phyloP scores from a whole-genome alignment of 2,797 vertebrate species.

The Diceros bicornis region DNA sequence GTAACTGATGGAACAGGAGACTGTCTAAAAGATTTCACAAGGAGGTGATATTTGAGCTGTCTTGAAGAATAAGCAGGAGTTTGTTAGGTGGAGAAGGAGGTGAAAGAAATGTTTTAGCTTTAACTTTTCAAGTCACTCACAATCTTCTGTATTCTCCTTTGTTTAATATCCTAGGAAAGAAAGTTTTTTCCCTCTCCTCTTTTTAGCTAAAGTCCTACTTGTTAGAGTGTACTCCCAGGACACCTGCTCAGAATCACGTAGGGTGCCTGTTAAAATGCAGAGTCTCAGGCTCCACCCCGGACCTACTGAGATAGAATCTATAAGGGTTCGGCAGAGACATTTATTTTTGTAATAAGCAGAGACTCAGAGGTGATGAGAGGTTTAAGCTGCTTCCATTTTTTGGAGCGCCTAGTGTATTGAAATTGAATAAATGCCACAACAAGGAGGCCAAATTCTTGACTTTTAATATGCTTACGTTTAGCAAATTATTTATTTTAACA shows the following conservation, averaged over 20 bases:
- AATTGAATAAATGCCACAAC: not conserved
- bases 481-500: not conserved
- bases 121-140: not conserved
- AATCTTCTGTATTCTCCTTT: not conserved
- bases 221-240: not conserved
- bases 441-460: not conserved
- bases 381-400: not conserved
- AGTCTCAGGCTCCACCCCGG: not conserved
- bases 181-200: not conserved
- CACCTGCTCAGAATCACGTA: not conserved
- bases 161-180: not conserved
- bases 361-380: not conserved
- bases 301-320: not conserved
- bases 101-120: not conserved
- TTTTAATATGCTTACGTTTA: constrained; percentile 47
- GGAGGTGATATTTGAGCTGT: not conserved
- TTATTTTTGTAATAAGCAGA: constrained; percentile 7
- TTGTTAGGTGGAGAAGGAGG: not conserved
- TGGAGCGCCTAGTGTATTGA: not conserved
- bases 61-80: constrained; percentile 21
- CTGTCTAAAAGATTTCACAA: not conserved
- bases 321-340: not conserved
- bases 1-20: not conserved
- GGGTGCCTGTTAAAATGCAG: not conserved
- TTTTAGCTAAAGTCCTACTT: not conserved